These are phyloP conservation scores for Lepus townsendii DNA, from an alignment of 2,797 vertebrate species.

Conservation along the genomic window DNA sequence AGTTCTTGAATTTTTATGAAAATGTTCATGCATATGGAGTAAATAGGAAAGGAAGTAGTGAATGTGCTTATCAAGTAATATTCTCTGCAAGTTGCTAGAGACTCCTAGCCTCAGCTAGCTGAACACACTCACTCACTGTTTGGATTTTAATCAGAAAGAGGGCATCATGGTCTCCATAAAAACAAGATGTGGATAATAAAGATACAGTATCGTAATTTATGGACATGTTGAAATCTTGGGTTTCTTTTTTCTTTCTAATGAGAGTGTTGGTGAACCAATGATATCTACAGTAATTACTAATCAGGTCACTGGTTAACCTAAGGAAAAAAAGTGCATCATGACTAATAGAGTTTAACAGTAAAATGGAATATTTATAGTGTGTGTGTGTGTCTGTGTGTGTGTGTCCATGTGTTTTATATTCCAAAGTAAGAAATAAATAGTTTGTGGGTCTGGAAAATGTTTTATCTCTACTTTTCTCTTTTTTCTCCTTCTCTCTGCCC, in stretches of 20 bases:
- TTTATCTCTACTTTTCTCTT: not conserved
- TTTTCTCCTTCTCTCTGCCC: too few species aligned
- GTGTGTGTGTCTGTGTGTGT: not conserved
- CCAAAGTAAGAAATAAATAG: not conserved
- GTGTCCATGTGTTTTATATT: not conserved
- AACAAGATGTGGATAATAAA: not conserved
- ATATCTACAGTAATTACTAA: not conserved
- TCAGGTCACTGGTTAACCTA: not conserved
- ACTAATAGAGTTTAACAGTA: not conserved
- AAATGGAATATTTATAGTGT: not conserved
- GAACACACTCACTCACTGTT: fast-evolving
- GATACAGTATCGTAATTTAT: not conserved
- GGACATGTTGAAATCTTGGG: not conserved
- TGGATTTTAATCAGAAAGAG: not conserved
- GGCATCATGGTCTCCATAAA: not conserved
- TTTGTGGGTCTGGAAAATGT: not conserved
- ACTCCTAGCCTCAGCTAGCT: not conserved
- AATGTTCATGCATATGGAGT: not conserved
- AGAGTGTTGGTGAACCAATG: constrained; percentile 9
- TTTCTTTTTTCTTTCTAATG: not conserved
- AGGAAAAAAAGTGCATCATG: not conserved
- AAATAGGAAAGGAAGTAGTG: not conserved
- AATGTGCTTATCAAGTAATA: not conserved
- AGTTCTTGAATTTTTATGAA: not conserved
- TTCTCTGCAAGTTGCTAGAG: not conserved